Percentiles rank a stretch among this genome's conserved stretches.
Evolutionary conservation across 2,888 invertebrate species (phyloP).

Genomic region (Blastobasis lacticolella): DNA sequence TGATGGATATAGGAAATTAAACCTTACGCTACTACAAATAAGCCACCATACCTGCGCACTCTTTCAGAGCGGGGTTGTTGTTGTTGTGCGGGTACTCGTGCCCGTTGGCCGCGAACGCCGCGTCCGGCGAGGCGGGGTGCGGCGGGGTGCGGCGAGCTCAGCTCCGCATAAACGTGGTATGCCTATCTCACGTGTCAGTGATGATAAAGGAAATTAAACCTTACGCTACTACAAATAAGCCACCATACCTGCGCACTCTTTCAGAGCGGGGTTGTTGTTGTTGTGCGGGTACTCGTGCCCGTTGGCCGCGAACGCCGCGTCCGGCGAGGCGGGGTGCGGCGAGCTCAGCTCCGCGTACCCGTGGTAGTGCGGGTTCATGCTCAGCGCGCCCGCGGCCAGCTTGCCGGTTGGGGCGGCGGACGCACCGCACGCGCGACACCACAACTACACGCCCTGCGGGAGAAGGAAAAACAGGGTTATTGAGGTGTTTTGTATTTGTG

Average conservation of each 20-base stretch:
- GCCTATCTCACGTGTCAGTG: no score
- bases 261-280: conserved; percentile 77
- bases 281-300: conserved; percentile 77
- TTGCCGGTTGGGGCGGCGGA: conserved; percentile 79
- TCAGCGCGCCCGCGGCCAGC: conserved; percentile 90
- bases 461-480: conserved; percentile 16
- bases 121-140: conserved; percentile 83
- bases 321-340: conserved; percentile 84
- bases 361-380: conserved; percentile 94
- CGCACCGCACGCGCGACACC: conserved; percentile 62
- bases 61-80: conserved; percentile 78
- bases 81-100: conserved; percentile 77
- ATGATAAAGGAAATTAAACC: no score
- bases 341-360: conserved; percentile 87
- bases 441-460: conserved; percentile 69
- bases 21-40: no score
- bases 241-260: conserved; percentile 79
- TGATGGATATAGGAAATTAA: no score
- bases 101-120: conserved; percentile 74
- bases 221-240: background rate
- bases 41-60: conserved; percentile 80
- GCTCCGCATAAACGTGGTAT: conserved; percentile 88
- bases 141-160: conserved; percentile 86
- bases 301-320: conserved; percentile 78
- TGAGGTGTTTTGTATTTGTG: no score